Conservation (phyloP, 2,797 vertebrate genomes). For the Anolis apletophallus region DNA sequence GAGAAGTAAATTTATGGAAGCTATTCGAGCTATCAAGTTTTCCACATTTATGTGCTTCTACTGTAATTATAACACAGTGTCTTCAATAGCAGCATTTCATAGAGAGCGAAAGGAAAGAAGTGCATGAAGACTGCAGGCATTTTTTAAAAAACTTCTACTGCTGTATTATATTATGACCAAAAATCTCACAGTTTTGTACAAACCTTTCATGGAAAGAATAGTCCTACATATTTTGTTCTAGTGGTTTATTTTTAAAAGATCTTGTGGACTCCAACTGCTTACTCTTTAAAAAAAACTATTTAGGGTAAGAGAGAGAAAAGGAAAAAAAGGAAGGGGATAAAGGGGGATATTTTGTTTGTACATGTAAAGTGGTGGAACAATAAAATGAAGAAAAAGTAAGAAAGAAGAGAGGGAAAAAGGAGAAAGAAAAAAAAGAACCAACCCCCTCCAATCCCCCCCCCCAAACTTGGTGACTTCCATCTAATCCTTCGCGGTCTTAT, state of each 20-base stretch:
- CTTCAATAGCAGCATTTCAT: background rate
- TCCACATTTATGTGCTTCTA: constrained; percentile 3
- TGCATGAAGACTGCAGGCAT: fast-evolving
- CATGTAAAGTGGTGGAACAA: no score
- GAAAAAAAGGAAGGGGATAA: no score
- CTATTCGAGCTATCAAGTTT: constrained; percentile 18
- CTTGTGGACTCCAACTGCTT: background rate
- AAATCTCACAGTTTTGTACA: background rate
- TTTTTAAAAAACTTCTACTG: background rate
- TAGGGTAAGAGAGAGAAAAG: no score
- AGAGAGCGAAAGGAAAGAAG: background rate
- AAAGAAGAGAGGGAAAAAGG: no score
- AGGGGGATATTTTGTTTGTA: no score
- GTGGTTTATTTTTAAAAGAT: background rate
- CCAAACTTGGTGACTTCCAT: no score
- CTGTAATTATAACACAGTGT: constrained; percentile 11
- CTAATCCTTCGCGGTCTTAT: no score
- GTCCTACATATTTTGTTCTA: background rate
- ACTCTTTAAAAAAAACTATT: no score
- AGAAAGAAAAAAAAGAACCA: no score
- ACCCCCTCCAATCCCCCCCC: no score
- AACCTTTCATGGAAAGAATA: no score
- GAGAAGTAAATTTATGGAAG: constrained; percentile 40
- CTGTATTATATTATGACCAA: background rate
- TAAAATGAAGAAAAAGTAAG: no score